Conservation (phyloP, 1,140 invertebrate genomes). For the Orussus abietinus region DNA sequence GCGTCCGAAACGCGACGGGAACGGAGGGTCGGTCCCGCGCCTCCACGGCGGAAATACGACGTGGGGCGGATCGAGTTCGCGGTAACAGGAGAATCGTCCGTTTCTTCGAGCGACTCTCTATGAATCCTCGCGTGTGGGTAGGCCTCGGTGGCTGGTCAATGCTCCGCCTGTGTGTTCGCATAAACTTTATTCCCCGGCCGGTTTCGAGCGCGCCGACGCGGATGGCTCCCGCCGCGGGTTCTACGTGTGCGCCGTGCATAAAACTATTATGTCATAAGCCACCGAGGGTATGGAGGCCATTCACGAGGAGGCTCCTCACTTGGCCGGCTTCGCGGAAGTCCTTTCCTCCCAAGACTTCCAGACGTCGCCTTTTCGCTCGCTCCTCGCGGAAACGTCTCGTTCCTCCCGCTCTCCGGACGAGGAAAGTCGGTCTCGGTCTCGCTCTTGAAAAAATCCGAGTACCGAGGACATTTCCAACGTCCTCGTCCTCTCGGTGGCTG, state of each 20-base stretch:
- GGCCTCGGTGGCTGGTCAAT: constrained; percentile 22
- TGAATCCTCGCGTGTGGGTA: neutral
- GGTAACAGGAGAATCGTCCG: constrained; percentile 31
- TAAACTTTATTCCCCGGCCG: constrained; percentile 19
- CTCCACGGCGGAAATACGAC: constrained; percentile 29
- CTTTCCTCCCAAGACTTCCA: too few relatives aligned
- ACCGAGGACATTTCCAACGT: too few relatives aligned
- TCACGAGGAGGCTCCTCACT: constrained; percentile 22
- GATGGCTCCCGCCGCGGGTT: neutral
- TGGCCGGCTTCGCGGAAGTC: too few relatives aligned
- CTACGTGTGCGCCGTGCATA: constrained; percentile 17
- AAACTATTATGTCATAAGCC: constrained; percentile 40
- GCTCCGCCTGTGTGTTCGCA: constrained; percentile 25
- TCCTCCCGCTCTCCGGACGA: too few relatives aligned
- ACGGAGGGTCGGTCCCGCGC: too few relatives aligned
- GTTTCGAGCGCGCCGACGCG: constrained; percentile 14
- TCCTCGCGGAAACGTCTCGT: too few relatives aligned
- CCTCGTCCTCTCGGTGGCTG: too few relatives aligned
- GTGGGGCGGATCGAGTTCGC: constrained; percentile 26
- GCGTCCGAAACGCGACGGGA: too few relatives aligned
- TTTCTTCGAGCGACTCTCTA: constrained; percentile 29
- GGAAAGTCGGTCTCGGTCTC: too few relatives aligned
- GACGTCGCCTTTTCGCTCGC: too few relatives aligned
- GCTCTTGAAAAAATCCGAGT: too few relatives aligned
- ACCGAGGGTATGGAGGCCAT: constrained; percentile 26